Percentiles rank a stretch among this genome's conserved stretches.
Evolutionary conservation across 2,797 vertebrate species (phyloP).

Genomic region (Clarias fuscus): DNA sequence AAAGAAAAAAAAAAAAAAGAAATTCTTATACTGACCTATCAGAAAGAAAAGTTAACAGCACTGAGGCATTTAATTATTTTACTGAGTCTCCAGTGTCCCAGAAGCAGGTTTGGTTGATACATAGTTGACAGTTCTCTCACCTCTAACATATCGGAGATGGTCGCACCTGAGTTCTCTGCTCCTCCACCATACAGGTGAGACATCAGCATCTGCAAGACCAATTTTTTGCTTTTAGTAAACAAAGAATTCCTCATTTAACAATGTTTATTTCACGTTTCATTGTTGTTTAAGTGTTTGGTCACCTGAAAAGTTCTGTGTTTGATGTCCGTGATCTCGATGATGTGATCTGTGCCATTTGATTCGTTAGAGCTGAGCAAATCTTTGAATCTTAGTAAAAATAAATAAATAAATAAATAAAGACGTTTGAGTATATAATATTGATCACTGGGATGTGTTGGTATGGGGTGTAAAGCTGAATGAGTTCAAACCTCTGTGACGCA

Average conservation of each 20-base stretch:
- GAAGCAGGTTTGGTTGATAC: not conserved
- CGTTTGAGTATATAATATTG: not conserved
- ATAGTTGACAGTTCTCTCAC: slow-evolving; percentile 67
- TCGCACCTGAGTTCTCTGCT: slow-evolving; percentile 80
- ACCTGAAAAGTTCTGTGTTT: slow-evolving; percentile 91
- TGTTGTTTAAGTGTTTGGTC: not conserved
- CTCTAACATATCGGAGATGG: slow-evolving; percentile 80
- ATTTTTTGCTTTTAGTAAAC: not conserved
- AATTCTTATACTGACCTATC: not conserved
- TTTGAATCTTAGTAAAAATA: slow-evolving; percentile 78
- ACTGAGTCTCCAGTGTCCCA: not conserved
- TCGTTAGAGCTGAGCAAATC: slow-evolving; percentile 78
- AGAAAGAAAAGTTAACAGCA: not conserved
- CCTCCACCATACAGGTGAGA: slow-evolving; percentile 91
- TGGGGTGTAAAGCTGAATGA: not conserved
- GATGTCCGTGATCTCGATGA: slow-evolving; percentile 87
- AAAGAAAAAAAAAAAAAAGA: too few species aligned
- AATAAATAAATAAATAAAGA: not conserved
- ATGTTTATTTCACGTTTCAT: not conserved
- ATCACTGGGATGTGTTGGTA: not conserved
- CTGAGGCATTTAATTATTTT: not conserved
- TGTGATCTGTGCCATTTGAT: slow-evolving; percentile 72
- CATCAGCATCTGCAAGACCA: slow-evolving; percentile 83
- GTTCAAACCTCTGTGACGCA: slow-evolving; percentile 84
- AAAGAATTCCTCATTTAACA: not conserved